Percentiles rank a stretch among this genome's conserved stretches.
Evolutionary conservation across 2,797 vertebrate species (phyloP).

Genomic region (Phaenicophaeus curvirostris): DNA sequence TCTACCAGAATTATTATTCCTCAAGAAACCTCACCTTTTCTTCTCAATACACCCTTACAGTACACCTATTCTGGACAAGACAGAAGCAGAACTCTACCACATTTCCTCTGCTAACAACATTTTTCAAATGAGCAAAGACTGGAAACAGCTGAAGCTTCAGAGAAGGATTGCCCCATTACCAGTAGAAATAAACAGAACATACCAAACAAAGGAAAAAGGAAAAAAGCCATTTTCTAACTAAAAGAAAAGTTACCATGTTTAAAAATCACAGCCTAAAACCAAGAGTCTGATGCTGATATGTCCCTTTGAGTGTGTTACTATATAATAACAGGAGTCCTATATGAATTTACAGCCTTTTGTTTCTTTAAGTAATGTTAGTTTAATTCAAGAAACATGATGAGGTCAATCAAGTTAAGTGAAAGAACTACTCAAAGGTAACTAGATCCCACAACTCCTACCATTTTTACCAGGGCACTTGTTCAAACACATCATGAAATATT

Average conservation of each 20-base stretch:
- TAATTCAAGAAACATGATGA: background rate
- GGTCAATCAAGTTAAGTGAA: background rate
- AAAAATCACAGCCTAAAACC: background rate
- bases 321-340: background rate
- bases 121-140: slow-evolving; percentile 4
- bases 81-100: background rate
- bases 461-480: background rate
- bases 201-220: background rate
- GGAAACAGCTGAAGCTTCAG: background rate
- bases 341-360: background rate
- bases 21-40: background rate
- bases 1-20: background rate
- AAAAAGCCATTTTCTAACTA: background rate
- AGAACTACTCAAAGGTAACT: background rate
- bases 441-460: background rate
- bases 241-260: background rate
- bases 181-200: background rate
- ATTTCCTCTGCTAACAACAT: background rate
- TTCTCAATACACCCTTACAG: background rate
- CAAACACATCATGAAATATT: slow-evolving; percentile 22
- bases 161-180: background rate
- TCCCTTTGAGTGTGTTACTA: background rate
- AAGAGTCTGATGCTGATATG: background rate
- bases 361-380: background rate
- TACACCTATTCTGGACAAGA: background rate